phyloP scores from a whole-genome alignment of 2,888 invertebrate genomes.

The Euproctis similis region DNA sequence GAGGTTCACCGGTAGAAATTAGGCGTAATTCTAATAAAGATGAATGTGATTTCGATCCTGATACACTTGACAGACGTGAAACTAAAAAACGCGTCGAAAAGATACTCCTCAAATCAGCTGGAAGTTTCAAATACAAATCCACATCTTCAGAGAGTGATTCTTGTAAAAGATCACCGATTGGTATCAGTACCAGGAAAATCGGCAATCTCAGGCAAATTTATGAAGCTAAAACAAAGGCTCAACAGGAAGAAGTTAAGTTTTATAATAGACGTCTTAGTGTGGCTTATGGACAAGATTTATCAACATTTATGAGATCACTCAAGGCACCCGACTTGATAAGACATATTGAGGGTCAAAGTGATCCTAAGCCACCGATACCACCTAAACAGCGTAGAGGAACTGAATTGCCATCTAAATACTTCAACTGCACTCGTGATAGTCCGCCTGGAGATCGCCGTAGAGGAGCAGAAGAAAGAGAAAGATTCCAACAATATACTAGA shows the following conservation, averaged over 20 bases:
- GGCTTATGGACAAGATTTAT: slow-evolving; percentile 48
- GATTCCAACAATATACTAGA: slow-evolving; percentile 46
- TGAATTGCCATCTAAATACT: slow-evolving; percentile 44
- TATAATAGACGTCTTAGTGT: slow-evolving; percentile 57
- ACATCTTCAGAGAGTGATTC: slow-evolving; percentile 39
- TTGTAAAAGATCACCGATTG: slow-evolving; percentile 39
- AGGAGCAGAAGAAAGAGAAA: slow-evolving; percentile 53
- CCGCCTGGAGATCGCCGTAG: slow-evolving; percentile 50
- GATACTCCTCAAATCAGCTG: slow-evolving; percentile 79
- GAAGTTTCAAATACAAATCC: slow-evolving; percentile 80
- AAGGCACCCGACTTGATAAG: slow-evolving; percentile 53
- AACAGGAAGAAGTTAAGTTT: slow-evolving; percentile 41
- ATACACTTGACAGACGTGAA: slow-evolving; percentile 83
- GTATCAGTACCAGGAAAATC: slow-evolving; percentile 75
- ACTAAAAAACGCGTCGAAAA: slow-evolving; percentile 62
- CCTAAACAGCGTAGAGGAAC: slow-evolving; percentile 48
- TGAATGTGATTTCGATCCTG: slow-evolving; percentile 87
- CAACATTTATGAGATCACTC: slow-evolving; percentile 42
- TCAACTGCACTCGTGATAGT: slow-evolving; percentile 37
- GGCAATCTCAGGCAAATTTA: slow-evolving; percentile 87
- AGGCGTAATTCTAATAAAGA: slow-evolving; percentile 81
- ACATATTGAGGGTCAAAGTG: slow-evolving; percentile 42
- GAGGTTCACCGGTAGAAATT: slow-evolving; percentile 81
- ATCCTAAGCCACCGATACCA: slow-evolving; percentile 59
- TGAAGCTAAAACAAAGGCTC: slow-evolving; percentile 79